phyloP scores from a whole-genome alignment of 1,140 invertebrate genomes.

The Plutomurus gul region DNA sequence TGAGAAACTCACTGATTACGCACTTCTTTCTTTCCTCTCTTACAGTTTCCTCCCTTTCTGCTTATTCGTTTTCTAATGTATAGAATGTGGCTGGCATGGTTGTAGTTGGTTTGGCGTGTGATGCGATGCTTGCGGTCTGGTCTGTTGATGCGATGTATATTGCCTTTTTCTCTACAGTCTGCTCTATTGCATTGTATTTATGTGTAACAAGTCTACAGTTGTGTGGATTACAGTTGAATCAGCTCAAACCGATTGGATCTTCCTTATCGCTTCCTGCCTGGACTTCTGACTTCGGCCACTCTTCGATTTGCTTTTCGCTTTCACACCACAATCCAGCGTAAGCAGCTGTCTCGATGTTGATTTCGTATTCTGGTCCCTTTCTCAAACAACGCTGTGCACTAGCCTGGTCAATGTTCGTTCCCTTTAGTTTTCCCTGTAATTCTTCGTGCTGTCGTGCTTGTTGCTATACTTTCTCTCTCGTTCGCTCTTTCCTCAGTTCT shows the following conservation, averaged over 20 bases:
- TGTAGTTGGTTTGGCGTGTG: too few relatives aligned
- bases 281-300: background rate
- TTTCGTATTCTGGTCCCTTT: slow-evolving; percentile 19
- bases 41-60: background rate
- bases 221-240: slow-evolving; percentile 8
- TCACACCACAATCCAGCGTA: background rate
- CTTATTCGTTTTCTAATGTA: background rate
- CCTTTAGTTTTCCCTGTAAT: background rate
- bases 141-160: too few relatives aligned
- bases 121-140: too few relatives aligned
- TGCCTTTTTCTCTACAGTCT: too few relatives aligned
- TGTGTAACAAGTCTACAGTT: background rate
- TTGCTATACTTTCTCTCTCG: too few relatives aligned
- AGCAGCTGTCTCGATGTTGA: slow-evolving; percentile 17
- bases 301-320: slow-evolving; percentile 11
- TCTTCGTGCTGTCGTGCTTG: background rate
- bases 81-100: too few relatives aligned
- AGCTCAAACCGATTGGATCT: background rate
- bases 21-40: background rate
- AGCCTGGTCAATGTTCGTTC: background rate
- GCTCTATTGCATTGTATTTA: background rate
- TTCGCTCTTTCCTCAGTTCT: too few relatives aligned
- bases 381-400: too few relatives aligned
- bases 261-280: slow-evolving; percentile 24
- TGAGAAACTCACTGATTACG: slow-evolving; percentile 14